Conservation (phyloP, 2,797 vertebrate species). For the Eulemur rubriventer region DNA sequence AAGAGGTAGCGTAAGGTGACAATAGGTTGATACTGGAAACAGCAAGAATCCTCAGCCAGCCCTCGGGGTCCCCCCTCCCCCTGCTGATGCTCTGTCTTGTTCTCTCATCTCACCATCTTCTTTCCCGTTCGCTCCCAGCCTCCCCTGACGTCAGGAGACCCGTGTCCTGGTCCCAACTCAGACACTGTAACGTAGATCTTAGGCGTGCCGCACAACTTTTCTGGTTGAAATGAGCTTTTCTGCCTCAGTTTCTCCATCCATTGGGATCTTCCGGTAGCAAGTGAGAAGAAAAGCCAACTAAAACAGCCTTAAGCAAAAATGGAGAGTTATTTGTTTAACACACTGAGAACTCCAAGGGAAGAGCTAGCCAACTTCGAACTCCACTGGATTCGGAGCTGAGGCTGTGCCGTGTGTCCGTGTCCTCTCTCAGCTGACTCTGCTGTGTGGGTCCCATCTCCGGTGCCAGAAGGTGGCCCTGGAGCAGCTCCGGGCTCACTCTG, state of each 20-base stretch:
- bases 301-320: background rate
- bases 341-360: background rate
- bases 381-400: background rate
- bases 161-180: background rate
- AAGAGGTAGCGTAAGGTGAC: background rate
- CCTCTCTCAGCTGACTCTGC: too few species aligned
- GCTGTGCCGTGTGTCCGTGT: background rate
- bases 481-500: background rate
- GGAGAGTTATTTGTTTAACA: background rate
- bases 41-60: background rate
- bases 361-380: background rate
- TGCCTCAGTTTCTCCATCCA: background rate
- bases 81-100: rapidly evolving
- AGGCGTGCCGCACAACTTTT: background rate
- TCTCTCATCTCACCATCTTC: background rate
- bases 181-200: background rate
- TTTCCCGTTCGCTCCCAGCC: background rate
- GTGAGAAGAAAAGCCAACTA: background rate
- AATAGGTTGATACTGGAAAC: background rate
- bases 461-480: background rate
- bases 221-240: background rate
- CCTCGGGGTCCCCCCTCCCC: background rate
- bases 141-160: background rate
- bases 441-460: background rate
- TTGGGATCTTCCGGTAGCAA: background rate